phyloP scores from a whole-genome alignment of 2,888 invertebrate species.

The Caenorhabditis sulstoni region DNA sequence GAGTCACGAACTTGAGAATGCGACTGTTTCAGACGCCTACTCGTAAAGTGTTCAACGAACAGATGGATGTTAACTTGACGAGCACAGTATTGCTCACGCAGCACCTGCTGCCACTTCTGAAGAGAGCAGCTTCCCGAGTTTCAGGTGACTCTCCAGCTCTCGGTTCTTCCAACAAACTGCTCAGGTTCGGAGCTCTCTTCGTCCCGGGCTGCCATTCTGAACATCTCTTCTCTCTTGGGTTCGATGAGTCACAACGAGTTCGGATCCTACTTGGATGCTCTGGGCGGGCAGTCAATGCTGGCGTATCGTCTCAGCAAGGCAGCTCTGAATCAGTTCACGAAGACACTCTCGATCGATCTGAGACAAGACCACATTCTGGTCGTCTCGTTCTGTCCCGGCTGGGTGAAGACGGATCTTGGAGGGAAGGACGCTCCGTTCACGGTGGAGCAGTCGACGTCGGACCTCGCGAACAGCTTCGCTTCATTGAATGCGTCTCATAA shows the following conservation, averaged over 20 bases:
- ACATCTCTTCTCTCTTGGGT: slow-evolving; percentile 14
- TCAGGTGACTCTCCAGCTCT: no score
- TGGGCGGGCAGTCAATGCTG: slow-evolving; percentile 3
- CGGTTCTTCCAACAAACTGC: no score
- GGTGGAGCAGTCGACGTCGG: slow-evolving; percentile 55
- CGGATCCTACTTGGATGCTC: not conserved
- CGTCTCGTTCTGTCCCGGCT: slow-evolving; percentile 66
- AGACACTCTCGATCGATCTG: slow-evolving; percentile 62
- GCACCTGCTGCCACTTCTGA: slow-evolving; percentile 57
- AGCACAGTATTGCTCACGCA: slow-evolving; percentile 57
- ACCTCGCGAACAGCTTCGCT: slow-evolving; percentile 50
- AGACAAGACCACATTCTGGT: slow-evolving; percentile 58
- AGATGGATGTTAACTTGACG: slow-evolving; percentile 86
- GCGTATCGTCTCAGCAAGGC: slow-evolving; percentile 66
- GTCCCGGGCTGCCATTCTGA: slow-evolving; percentile 49
- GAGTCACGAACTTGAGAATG: not conserved
- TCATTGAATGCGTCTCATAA: slow-evolving; percentile 45
- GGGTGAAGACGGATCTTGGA: slow-evolving; percentile 74
- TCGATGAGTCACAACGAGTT: slow-evolving; percentile 49
- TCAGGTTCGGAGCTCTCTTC: slow-evolving; percentile 28
- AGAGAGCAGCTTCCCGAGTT: slow-evolving; percentile 38
- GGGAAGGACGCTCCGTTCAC: slow-evolving; percentile 55
- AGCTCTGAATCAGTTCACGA: slow-evolving; percentile 71
- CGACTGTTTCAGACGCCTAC: slow-evolving; percentile 80
- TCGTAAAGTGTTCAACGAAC: slow-evolving; percentile 84